Percentiles rank a stretch among this genome's conserved stretches.
phyloP scores from a whole-genome alignment of 2,113 vertebrate genomes.

The Coryphaenoides rupestris region DNA sequence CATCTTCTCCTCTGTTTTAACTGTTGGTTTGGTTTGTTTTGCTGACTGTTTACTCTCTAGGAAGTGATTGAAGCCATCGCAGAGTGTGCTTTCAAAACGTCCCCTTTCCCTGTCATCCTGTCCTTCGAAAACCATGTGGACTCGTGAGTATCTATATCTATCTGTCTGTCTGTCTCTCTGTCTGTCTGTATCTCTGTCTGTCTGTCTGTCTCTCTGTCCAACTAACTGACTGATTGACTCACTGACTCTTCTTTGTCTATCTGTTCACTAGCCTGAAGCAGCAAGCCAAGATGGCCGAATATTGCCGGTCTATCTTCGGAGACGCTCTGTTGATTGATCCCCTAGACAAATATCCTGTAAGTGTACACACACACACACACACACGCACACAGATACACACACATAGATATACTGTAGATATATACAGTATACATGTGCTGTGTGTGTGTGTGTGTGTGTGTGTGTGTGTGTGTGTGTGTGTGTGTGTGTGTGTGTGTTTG shows the following conservation, averaged over 20 bases:
- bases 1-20: too few species aligned
- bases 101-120: slow-evolving; percentile 92
- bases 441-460: slow-evolving; percentile 10
- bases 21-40: too few species aligned
- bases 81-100: slow-evolving; percentile 98
- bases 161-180: slow-evolving; percentile 3
- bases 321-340: slow-evolving; percentile 91
- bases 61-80: slow-evolving; percentile 99
- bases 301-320: slow-evolving; percentile 95
- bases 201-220: neutral
- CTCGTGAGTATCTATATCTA: slow-evolving; percentile 83
- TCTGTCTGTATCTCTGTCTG: neutral
- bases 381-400: slow-evolving; percentile 4
- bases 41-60: slow-evolving; percentile 64
- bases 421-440: neutral
- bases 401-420: neutral
- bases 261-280: slow-evolving; percentile 83
- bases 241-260: neutral
- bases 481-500: slow-evolving; percentile 4
- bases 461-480: slow-evolving; percentile 11
- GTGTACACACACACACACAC: slow-evolving; percentile 20
- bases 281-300: slow-evolving; percentile 98
- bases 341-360: slow-evolving; percentile 93
- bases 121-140: slow-evolving; percentile 99
- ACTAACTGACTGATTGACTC: neutral